phyloP scores from a whole-genome alignment of 2,888 invertebrate species.

The Pseudolycoriella hygida region DNA sequence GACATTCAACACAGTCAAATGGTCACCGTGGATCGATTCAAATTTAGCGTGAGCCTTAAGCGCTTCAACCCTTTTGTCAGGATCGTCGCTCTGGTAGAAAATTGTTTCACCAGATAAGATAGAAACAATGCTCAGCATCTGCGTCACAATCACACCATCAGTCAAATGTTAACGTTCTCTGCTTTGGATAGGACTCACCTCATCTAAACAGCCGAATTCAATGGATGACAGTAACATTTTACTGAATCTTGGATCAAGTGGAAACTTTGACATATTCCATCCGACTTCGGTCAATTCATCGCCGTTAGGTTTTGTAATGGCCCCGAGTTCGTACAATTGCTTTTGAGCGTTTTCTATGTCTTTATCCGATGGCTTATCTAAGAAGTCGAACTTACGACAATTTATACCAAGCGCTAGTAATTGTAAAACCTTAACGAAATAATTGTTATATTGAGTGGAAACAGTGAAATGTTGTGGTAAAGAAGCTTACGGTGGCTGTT shows the following conservation, averaged over 20 bases:
- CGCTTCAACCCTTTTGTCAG: constrained; percentile 57
- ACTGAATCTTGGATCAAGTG: constrained; percentile 77
- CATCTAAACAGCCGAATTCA: constrained; percentile 61
- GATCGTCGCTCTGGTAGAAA: constrained; percentile 38
- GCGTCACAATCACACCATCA: constrained; percentile 9
- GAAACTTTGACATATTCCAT: constrained; percentile 74
- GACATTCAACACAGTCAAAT: constrained; percentile 77
- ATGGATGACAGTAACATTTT: constrained; percentile 65
- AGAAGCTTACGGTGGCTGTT: constrained; percentile 19
- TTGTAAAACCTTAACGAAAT: constrained; percentile 53
- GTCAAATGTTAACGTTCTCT: not conserved
- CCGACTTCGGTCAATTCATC: constrained; percentile 60
- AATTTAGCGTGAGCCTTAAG: constrained; percentile 59
- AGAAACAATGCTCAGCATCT: constrained; percentile 70
- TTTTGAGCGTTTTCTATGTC: constrained; percentile 44
- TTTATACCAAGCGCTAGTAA: constrained; percentile 71
- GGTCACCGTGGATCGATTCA: constrained; percentile 74
- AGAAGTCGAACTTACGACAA: constrained; percentile 69
- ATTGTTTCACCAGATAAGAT: constrained; percentile 78
- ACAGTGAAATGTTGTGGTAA: not conserved
- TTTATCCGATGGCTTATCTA: constrained; percentile 70
- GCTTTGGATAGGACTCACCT: constrained; percentile 27
- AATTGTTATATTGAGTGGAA: not conserved
- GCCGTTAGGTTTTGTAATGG: constrained; percentile 38
- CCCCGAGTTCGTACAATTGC: constrained; percentile 48